A percentile compares a stretch with the other conserved stretches of the same genome.
Conservation (phyloP, 2,888 invertebrate genomes). For the Ophion ventricosus region DNA sequence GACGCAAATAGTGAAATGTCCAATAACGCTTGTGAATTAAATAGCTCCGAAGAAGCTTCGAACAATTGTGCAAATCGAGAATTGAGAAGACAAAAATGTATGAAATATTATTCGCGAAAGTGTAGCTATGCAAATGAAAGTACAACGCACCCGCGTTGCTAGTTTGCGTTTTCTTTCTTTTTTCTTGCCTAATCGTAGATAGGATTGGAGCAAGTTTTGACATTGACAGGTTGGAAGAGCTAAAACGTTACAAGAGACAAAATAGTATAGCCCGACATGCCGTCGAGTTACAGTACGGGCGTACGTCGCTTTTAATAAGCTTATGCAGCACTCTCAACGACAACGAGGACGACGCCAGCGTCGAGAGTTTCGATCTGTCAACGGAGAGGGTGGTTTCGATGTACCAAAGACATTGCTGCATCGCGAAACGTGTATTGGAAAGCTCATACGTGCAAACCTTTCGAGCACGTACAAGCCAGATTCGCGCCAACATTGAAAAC, state of each 20-base stretch:
- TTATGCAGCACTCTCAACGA: constrained; percentile 81
- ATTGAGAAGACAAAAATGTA: not conserved
- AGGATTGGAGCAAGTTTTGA: constrained; percentile 35
- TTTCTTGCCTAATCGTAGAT: not conserved
- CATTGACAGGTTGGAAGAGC: constrained; percentile 32
- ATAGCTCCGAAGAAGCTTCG: not conserved
- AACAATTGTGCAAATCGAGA: not conserved
- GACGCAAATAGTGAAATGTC: not conserved
- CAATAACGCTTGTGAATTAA: not conserved
- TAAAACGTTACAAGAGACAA: constrained; percentile 67
- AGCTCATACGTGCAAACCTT: constrained; percentile 60
- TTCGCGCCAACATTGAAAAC: constrained; percentile 37
- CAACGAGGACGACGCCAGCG: constrained; percentile 45
- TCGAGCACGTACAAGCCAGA: constrained; percentile 39
- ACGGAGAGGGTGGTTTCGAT: constrained; percentile 50
- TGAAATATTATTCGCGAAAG: not conserved
- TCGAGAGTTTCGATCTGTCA: constrained; percentile 59
- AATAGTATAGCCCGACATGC: constrained; percentile 58
- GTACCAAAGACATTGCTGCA: constrained; percentile 54
- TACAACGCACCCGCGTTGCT: not conserved
- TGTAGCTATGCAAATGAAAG: not conserved
- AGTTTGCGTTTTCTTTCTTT: not conserved
- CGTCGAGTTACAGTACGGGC: constrained; percentile 31
- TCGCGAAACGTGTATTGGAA: constrained; percentile 40
- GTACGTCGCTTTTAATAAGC: constrained; percentile 77